Evolutionary conservation across 2,113 vertebrate genomes (phyloP), one percentile per base, ranked within the genome.

Genomic region (Hoplias malabaricus): DNA sequence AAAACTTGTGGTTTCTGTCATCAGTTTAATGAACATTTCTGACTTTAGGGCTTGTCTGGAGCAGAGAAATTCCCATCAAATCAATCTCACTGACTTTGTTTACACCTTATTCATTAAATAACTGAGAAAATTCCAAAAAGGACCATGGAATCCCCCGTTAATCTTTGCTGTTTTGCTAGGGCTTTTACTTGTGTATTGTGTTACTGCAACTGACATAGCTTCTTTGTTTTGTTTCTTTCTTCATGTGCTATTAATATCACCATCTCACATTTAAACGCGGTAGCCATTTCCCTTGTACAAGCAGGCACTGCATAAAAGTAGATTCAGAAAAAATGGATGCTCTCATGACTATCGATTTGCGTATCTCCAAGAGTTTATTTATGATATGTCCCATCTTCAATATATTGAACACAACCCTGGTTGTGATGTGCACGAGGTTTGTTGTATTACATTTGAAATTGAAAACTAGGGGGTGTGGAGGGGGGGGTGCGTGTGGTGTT

Each of bases 401-500:
- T 53, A 10, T 23, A 53, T 53, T 53, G n/a, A 53, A 5, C n/a
- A 23, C 48, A 53, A 21, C n/a, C n/a, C 48, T 23, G 3, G 50
- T 23, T 4, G 33, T 42, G 46, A 68, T 8, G 42, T 40, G 19
- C 25, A 46, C 11, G 25, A 31, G 63, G 33, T 50, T 27, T 73
- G 65, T 69, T 74, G 25, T 78, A 69, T 69, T 67, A 38, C 33
- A 31, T 19, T 38, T n/a, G 71, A 79, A 75, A 82, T 57, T 46
- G 21, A 75, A 56, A 29, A 43, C 53, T 67, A 19, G 46, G 63
- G 36, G 9, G n/a, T 16, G 6, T 25, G 56, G 57, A 5, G 14
- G 29, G 29, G 16, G 29, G 4, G n/a, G 57, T n/a, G 14, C 14
- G 36, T 75, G 69, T 33, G 12, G 57, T 67, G 69, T 54, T 80